These are phyloP conservation scores for Gallinago paraguaiae DNA, from an alignment of 2,113 vertebrate genomes.

Conservation along the genomic window DNA sequence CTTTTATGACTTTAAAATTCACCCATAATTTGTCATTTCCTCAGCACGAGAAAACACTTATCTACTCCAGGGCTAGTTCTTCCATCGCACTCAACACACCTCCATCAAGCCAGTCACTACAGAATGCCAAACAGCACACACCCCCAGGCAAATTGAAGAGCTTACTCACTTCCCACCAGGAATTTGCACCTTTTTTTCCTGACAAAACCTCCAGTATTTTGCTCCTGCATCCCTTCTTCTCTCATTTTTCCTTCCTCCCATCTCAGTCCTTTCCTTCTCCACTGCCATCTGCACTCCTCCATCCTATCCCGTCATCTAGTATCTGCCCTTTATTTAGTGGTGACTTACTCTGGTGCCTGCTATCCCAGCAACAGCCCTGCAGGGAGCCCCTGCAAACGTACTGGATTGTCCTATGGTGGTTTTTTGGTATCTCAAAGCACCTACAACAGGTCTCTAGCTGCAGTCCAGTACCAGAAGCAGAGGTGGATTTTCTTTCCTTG, in stretches of 20 bases:
- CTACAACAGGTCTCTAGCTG: not conserved
- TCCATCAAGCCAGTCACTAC: not conserved
- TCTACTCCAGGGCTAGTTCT: not conserved
- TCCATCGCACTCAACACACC: not conserved
- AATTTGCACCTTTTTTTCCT: not conserved
- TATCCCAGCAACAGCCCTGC: accelerated
- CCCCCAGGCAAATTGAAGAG: accelerated
- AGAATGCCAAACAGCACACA: too few species aligned
- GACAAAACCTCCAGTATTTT: not conserved
- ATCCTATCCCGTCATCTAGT: not conserved
- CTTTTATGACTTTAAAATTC: not conserved
- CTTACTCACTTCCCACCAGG: not conserved
- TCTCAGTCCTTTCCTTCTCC: not conserved
- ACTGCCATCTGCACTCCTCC: not conserved
- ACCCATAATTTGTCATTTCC: not conserved
- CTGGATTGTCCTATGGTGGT: not conserved
- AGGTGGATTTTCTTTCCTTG: not conserved
- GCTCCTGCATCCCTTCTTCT: not conserved
- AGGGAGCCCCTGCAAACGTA: not conserved
- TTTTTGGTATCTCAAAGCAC: not conserved
- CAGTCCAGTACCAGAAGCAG: not conserved
- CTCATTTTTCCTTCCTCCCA: not conserved
- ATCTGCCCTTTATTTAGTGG: not conserved
- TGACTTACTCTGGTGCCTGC: not conserved
- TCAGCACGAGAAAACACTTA: not conserved